Evolutionary conservation across 2,113 vertebrate genomes (phyloP).

Genomic region (Papio anubis): DNA sequence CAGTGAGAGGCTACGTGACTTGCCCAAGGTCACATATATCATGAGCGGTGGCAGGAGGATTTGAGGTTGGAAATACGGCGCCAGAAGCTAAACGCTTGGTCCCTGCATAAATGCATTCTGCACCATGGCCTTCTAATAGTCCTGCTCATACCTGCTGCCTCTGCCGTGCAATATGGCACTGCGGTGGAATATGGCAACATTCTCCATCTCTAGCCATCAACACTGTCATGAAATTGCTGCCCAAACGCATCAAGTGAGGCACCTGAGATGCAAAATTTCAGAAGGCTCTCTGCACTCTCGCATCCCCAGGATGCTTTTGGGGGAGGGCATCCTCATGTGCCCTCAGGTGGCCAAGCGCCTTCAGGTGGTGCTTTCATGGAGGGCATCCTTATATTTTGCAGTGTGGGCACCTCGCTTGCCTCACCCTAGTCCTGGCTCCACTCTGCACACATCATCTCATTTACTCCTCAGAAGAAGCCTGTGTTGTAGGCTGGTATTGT

Average conservation of each 20-base stretch:
- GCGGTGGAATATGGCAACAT: accelerated
- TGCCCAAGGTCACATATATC: not conserved
- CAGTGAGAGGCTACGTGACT: not conserved
- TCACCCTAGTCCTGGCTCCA: not conserved
- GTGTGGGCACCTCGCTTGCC: not conserved
- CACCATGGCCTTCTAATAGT: not conserved
- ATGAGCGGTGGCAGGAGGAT: not conserved
- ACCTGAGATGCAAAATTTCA: no score
- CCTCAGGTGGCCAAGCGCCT: no score
- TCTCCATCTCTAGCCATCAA: accelerated
- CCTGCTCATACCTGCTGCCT: not conserved
- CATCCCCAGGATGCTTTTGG: accelerated
- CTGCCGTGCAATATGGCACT: accelerated
- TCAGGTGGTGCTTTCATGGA: no score
- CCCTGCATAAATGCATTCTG: not conserved
- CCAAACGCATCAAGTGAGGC: not conserved
- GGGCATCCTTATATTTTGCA: not conserved
- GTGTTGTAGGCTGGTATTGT: not conserved
- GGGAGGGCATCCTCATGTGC: no score
- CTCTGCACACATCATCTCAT: not conserved
- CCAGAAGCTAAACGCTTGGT: not conserved
- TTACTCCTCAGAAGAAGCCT: not conserved
- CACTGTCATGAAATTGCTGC: not conserved
- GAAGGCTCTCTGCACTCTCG: not conserved
- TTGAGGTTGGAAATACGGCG: accelerated